Conservation (phyloP, 2,113 vertebrate species). For the Osmerus mordax region DNA sequence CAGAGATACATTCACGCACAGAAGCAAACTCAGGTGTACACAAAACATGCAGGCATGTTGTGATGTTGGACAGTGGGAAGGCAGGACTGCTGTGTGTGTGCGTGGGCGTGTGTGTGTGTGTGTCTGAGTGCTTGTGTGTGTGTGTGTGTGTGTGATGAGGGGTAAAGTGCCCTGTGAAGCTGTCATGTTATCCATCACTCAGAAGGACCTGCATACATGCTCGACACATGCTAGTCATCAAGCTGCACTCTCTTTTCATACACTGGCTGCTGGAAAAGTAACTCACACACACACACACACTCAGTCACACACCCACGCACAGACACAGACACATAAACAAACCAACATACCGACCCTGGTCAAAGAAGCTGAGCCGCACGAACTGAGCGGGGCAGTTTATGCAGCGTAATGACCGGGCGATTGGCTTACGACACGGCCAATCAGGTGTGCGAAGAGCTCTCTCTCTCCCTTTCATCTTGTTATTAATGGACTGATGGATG, state of each 20-base stretch:
- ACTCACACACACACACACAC: not conserved
- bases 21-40: not conserved
- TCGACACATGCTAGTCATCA: slow-evolving; percentile 33
- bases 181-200: slow-evolving; percentile 21
- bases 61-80: slow-evolving; percentile 14
- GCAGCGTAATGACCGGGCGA: not conserved
- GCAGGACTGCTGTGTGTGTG: not conserved
- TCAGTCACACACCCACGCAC: not conserved
- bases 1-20: not conserved
- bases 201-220: slow-evolving; percentile 20
- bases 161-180: slow-evolving; percentile 16
- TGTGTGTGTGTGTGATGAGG: slow-evolving; percentile 1
- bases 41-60: not conserved
- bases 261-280: slow-evolving; percentile 13
- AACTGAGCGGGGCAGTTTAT: not conserved
- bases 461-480: slow-evolving; percentile 30
- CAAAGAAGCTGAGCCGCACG: too few relatives aligned
- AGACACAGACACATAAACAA: not conserved
- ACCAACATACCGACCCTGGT: too few relatives aligned
- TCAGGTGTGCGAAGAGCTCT: slow-evolving; percentile 13
- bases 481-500: not conserved
- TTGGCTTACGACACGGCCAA: slow-evolving; percentile 15
- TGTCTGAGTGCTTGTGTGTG: not conserved
- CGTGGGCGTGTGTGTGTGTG: not conserved
- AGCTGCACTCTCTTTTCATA: slow-evolving; percentile 15